Evolutionary conservation across 2,797 vertebrate species (phyloP).

Genomic region (Sciurus vulgaris): DNA sequence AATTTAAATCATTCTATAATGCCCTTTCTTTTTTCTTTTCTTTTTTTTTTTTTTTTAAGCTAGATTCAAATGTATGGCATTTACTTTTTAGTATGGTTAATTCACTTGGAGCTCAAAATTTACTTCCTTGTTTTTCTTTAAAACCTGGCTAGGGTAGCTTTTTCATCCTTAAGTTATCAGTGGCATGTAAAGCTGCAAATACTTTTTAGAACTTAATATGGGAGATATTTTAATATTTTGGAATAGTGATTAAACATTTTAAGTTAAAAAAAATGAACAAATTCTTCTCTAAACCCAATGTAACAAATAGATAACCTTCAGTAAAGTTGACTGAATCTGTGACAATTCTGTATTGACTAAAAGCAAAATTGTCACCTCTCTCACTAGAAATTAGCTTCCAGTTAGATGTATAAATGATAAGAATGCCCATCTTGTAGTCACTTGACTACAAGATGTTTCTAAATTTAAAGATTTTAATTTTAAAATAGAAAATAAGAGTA

Average conservation of each 20-base stretch:
- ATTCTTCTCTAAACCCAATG: slow-evolving; percentile 46
- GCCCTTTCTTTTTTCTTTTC: background rate
- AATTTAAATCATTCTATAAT: slow-evolving; percentile 72
- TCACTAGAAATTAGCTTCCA: slow-evolving; percentile 57
- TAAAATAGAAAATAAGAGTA: slow-evolving; percentile 73
- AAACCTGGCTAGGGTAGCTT: slow-evolving; percentile 53
- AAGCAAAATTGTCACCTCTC: slow-evolving; percentile 46
- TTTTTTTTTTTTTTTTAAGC: slow-evolving; percentile 38
- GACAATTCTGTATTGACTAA: slow-evolving; percentile 51
- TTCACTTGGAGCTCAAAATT: slow-evolving; percentile 71
- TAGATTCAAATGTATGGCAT: slow-evolving; percentile 81
- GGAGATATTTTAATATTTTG: slow-evolving; percentile 69
- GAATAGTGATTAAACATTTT: slow-evolving; percentile 67
- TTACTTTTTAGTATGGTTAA: slow-evolving; percentile 80
- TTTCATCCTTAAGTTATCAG: slow-evolving; percentile 69
- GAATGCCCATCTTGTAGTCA: slow-evolving; percentile 71
- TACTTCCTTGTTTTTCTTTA: slow-evolving; percentile 74
- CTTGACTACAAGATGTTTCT: slow-evolving; percentile 69
- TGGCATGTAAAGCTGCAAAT: slow-evolving; percentile 26
- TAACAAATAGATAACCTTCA: slow-evolving; percentile 1
- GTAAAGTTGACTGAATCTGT: slow-evolving; percentile 45
- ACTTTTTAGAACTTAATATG: slow-evolving; percentile 69
- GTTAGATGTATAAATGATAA: slow-evolving; percentile 15
- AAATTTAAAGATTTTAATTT: slow-evolving; percentile 74
- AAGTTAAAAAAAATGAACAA: slow-evolving; percentile 51